Base-by-base conservation (phyloP, 2,113 vertebrate species). In the Gymnocephalus cernua region DNA sequence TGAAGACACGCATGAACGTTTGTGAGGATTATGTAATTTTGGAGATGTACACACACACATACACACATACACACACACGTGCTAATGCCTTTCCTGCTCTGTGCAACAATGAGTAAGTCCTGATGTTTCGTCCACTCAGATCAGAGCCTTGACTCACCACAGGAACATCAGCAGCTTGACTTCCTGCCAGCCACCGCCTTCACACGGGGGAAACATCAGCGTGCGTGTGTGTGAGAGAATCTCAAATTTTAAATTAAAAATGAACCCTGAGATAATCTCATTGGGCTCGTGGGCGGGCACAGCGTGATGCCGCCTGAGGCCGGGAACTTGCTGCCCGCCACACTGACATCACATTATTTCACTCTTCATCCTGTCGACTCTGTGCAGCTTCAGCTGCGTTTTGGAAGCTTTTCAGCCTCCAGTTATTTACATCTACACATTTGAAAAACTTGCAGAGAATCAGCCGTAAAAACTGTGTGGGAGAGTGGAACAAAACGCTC, bases 11-110 rank as follows among this genome's bases (percentile, higher is more conserved):
- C 71, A 32, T 4, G 2, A 65, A 65, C 3, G 1, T 76, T 51
- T 85, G 27, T 45, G 10, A 21, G 41, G 50, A 62, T 88, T 76
- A 85, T 59, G 13, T 76, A 63, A 74, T 53, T 68, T 27, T 21
- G 16, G 29, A n/a, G 59, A 65, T 25, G 13, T 54, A 23, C n/a
- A 10, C 7, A 21, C 48, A 51, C 54, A 59, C 59, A 38, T 16
- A 32, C 57, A 61, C 47, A 44, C 35, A 35, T 57, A 59, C 59
- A 19, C 53, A 56, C 29, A 67, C 68, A 35, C 41, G 3, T 70
- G 63, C 4, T 41, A 4, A 23, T 57, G 47, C 65, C 29, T 64
- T 66, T 59, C 7, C 32, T 67, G 25, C 48, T 64, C 64, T 62
- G 51, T 38, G 66, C 51, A 61, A 2, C 38, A 51, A 8, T 70